Base-by-base conservation (phyloP, 2,113 vertebrate species). In the Sigmodon hispidus region DNA sequence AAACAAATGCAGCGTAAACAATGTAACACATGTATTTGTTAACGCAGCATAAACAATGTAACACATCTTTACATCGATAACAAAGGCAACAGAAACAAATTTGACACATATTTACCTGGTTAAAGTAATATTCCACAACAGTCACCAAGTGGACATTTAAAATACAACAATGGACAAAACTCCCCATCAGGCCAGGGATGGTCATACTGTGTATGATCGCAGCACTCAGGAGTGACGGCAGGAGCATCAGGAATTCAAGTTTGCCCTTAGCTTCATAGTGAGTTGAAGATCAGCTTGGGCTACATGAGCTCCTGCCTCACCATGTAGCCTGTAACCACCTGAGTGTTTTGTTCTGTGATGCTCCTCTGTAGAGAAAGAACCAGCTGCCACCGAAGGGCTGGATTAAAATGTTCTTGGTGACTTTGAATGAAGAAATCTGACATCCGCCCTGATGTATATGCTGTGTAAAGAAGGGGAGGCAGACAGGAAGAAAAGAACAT, bases 101-200 rank as follows among this genome's bases (percentile, higher is more conserved):
- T 2, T 70, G n/a, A 70, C 36, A n/a, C 67, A 70, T 8, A 16
- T 19, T 70, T 10, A 70, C 15, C 69, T 70, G 40, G 36, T 70
- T 70, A 70, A n/a, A 70, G 36, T n/a, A 70, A 70, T 70, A 70
- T 70, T 70, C 17, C 69, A n/a, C 36, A 70, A 21, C 7, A 21
- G 5, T n/a, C 17, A 8, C 24, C 69, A 12, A 29, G 36, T 67
- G 77, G 15, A 21, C 34, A 67, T 16, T 76, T 67, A 76, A 31
- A 72, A 92, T 89, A 94, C 17, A 17, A 6, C 65, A 91, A 52
- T 29, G 61, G 88, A 65, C 40, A 94, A 57, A 96, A 59, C 19
- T 86, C 24, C 55, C 12, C 0, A 22, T 52, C 43, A 36, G 34
- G 63, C 19, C 63, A 67, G 31, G 45, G 63, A 22, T 12, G 29